Conservation (phyloP, 1,140 invertebrate species). For the Pararge aegeria region DNA sequence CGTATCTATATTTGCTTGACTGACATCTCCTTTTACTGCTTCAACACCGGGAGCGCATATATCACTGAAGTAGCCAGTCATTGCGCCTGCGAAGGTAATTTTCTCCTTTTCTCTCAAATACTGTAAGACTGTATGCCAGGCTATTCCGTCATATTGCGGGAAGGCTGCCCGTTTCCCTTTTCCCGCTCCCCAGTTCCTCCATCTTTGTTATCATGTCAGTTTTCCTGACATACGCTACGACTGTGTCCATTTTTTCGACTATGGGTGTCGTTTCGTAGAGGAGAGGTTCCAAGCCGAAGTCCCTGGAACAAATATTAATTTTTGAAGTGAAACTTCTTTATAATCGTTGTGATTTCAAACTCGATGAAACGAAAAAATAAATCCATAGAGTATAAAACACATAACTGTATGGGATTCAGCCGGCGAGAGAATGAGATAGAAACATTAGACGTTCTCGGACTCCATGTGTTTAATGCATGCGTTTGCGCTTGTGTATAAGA, state of each 20-base stretch:
- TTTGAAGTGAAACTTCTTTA: no score
- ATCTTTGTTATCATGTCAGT: constrained; percentile 81
- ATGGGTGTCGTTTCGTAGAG: constrained; percentile 83
- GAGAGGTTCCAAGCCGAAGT: constrained; percentile 82
- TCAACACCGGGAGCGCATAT: constrained; percentile 81
- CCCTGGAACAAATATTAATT: constrained; percentile 68
- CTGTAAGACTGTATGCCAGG: constrained; percentile 83
- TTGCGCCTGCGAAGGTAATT: constrained; percentile 68
- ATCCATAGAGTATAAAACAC: no score
- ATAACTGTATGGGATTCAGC: no score
- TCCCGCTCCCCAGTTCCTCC: constrained; percentile 83
- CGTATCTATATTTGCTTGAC: constrained; percentile 29
- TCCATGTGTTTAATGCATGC: no score
- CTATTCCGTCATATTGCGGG: constrained; percentile 83
- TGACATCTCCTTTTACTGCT: constrained; percentile 22
- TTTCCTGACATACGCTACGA: constrained; percentile 86
- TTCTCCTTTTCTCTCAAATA: constrained; percentile 72
- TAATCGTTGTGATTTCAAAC: no score
- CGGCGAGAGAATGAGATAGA: no score
- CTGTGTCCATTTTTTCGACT: constrained; percentile 81
- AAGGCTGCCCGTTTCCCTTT: constrained; percentile 87
- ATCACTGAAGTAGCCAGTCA: constrained; percentile 82
- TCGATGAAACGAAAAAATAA: no score
- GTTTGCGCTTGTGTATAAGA: no score
- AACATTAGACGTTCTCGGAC: no score